These are phyloP conservation scores for Platanista minor DNA, from an alignment of 2,113 vertebrate species.

Conservation along the genomic window DNA sequence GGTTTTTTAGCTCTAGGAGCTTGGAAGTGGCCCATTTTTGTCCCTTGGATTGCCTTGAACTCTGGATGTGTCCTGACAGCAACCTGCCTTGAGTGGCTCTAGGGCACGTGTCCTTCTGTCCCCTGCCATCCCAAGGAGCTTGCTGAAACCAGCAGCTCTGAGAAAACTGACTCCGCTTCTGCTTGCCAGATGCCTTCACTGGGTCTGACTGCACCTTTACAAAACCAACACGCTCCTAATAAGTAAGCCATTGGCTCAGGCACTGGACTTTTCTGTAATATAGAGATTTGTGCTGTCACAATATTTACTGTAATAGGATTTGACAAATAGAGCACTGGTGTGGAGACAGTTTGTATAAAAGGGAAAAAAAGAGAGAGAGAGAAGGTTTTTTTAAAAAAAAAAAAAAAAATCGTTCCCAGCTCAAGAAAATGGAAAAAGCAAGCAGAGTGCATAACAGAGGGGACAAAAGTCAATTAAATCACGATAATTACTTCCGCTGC, in stretches of 20 bases:
- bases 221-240: background rate
- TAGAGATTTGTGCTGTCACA: conserved; percentile 16
- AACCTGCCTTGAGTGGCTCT: background rate
- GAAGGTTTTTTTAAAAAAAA: background rate
- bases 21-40: background rate
- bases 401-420: background rate
- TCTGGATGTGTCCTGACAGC: background rate
- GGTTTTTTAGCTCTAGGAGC: background rate
- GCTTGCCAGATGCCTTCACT: background rate
- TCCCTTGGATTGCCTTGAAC: background rate
- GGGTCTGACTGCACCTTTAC: background rate
- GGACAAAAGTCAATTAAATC: conserved; percentile 76
- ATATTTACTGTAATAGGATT: conserved; percentile 33
- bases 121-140: background rate
- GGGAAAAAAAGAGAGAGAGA: background rate
- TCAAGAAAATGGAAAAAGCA: conserved; percentile 66
- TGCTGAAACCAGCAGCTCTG: background rate
- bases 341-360: background rate
- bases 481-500: conserved; percentile 67
- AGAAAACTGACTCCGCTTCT: background rate
- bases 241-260: background rate
- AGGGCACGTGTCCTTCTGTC: background rate
- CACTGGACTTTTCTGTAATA: background rate
- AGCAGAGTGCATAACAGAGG: conserved; percentile 51
- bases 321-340: background rate